phyloP scores from a whole-genome alignment of 2,113 vertebrate species.

The Sarotherodon lohbergeri region DNA sequence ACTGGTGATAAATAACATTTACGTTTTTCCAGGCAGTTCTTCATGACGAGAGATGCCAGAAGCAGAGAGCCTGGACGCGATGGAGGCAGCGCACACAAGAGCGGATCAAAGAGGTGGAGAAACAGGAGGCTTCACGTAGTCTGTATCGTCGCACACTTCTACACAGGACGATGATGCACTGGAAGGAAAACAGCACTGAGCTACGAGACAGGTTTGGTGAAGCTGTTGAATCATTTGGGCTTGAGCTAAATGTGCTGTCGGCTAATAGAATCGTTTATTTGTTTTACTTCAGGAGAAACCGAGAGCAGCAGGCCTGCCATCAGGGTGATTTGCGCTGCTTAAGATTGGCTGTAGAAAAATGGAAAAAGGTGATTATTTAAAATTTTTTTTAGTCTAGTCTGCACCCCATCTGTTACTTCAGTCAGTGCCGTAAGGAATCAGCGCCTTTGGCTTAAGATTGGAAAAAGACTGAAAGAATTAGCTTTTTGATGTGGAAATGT shows the following conservation, averaged over 20 bases:
- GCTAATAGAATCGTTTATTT: neutral
- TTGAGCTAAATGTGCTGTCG: neutral
- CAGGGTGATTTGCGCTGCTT: conserved; percentile 32
- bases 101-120: conserved; percentile 57
- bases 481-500: neutral
- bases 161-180: conserved; percentile 60
- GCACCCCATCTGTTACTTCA: neutral
- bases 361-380: conserved; percentile 57
- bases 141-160: conserved; percentile 56
- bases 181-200: conserved; percentile 67
- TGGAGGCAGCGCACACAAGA: conserved; percentile 69
- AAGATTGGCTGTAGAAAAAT: conserved; percentile 55
- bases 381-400: neutral
- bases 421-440: neutral
- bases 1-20: neutral
- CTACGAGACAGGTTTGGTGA: conserved; percentile 48
- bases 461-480: neutral
- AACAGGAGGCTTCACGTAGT: conserved; percentile 55
- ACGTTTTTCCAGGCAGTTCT: conserved; percentile 73
- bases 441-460: neutral
- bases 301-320: conserved; percentile 48
- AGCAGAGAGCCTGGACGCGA: conserved; percentile 66
- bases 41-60: conserved; percentile 63
- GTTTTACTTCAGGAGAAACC: conserved; percentile 42
- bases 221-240: neutral